These are phyloP conservation scores for Austrofundulus limnaeus DNA, from an alignment of 2,113 vertebrate genomes.

Conservation along the genomic window DNA sequence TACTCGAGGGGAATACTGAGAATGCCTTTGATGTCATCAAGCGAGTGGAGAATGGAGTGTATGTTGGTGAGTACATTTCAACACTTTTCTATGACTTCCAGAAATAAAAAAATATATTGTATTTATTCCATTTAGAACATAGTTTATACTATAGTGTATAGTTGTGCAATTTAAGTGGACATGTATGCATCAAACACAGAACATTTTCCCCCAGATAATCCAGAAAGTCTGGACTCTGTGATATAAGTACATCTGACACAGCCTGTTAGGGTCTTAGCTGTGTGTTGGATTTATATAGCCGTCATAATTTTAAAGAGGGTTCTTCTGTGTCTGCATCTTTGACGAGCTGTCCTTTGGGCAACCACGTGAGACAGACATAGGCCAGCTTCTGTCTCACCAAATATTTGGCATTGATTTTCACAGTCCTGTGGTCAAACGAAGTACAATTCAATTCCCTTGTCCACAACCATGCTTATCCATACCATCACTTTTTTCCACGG, in stretches of 20 bases:
- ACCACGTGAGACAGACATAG: conserved; percentile 49
- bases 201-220: conserved; percentile 14
- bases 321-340: conserved; percentile 34
- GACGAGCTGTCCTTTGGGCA: conserved; percentile 45
- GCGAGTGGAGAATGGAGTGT: conserved; percentile 86
- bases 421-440: conserved; percentile 52
- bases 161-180: conserved; percentile 67
- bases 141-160: conserved; percentile 22
- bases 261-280: conserved; percentile 40
- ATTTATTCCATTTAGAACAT: conserved; percentile 46
- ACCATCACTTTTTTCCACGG: conserved; percentile 50
- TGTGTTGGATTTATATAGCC: conserved; percentile 53
- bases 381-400: conserved; percentile 51
- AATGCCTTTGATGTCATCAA: conserved; percentile 94
- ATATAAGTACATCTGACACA: conserved; percentile 49
- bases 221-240: conserved; percentile 23
- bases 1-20: conserved; percentile 90
- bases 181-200: conserved; percentile 45
- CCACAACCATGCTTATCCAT: conserved; percentile 39
- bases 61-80: conserved; percentile 87
- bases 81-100: conserved; percentile 4
- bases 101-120: too few species aligned
- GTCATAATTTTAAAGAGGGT: conserved; percentile 48
- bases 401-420: conserved; percentile 64
- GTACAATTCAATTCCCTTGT: conserved; percentile 64